Percentiles rank a stretch among this genome's conserved stretches.
Conservation (phyloP, 1,140 invertebrate species). For the Plectrocnemia conspersa region DNA sequence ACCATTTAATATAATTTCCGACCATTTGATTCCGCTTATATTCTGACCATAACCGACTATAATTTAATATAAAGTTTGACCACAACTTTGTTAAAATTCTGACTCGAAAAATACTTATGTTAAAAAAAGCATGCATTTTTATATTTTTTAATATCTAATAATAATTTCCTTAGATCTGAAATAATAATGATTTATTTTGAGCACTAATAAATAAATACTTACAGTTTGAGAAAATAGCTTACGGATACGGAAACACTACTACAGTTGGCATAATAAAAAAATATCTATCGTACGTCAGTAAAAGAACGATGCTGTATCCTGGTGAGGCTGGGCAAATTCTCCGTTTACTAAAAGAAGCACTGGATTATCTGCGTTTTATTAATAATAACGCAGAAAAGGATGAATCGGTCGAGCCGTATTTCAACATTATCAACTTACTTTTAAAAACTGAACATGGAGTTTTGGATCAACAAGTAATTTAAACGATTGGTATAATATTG, state of each 20-base stretch:
- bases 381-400: constrained; percentile 39
- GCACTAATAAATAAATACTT: too few species aligned
- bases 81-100: too few species aligned
- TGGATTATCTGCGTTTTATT: constrained; percentile 47
- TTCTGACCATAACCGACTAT: too few species aligned
- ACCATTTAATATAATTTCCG: too few species aligned
- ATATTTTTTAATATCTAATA: constrained; percentile 6
- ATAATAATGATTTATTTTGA: too few species aligned
- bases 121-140: constrained; percentile 6
- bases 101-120: neutral
- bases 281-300: constrained; percentile 43
- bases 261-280: constrained; percentile 43
- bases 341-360: constrained; percentile 47
- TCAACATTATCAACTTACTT: constrained; percentile 50
- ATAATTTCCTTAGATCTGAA: too few species aligned
- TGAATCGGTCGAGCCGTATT: constrained; percentile 44
- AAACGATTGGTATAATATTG: neutral
- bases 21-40: too few species aligned
- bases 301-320: constrained; percentile 45
- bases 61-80: too few species aligned
- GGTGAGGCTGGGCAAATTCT: constrained; percentile 56
- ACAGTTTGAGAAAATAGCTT: constrained; percentile 53
- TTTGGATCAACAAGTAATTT: constrained; percentile 48
- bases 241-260: constrained; percentile 53
- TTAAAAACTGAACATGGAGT: constrained; percentile 48